phyloP scores from a whole-genome alignment of 2,888 invertebrate species.

The Sericinus montela region DNA sequence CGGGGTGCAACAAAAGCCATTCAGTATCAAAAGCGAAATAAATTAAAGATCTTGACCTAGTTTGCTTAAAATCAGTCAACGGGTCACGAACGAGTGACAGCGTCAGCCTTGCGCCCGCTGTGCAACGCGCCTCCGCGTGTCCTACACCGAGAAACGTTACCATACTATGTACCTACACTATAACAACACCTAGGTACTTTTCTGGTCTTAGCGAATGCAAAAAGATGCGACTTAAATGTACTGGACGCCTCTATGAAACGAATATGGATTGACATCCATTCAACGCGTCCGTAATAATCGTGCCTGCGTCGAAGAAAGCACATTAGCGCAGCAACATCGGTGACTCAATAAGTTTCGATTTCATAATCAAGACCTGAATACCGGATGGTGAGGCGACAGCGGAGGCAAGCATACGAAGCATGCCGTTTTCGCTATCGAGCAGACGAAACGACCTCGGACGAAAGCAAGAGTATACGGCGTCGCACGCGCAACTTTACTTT shows the following conservation, averaged over 20 bases:
- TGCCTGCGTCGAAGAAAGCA: constrained; percentile 30
- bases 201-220: no score
- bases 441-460: constrained; percentile 64
- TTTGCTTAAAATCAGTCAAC: constrained; percentile 71
- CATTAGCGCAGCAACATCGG: constrained; percentile 37
- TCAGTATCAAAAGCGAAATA: constrained; percentile 61
- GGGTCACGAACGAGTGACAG: constrained; percentile 76
- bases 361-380: constrained; percentile 70
- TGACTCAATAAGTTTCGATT: constrained; percentile 67
- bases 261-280: no score
- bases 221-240: no score
- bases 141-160: constrained; percentile 43
- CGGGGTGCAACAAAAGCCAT: constrained; percentile 39
- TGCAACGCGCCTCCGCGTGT: constrained; percentile 51
- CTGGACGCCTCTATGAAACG: no score
- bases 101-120: constrained; percentile 63
- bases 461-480: constrained; percentile 60
- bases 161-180: no score
- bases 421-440: constrained; percentile 75
- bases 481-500: constrained; percentile 72
- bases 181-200: no score
- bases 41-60: constrained; percentile 73
- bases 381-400: constrained; percentile 56
- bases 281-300: no score
- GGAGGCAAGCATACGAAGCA: constrained; percentile 52